Conservation (phyloP, 2,113 vertebrate genomes). For the Danio rerio region DNA sequence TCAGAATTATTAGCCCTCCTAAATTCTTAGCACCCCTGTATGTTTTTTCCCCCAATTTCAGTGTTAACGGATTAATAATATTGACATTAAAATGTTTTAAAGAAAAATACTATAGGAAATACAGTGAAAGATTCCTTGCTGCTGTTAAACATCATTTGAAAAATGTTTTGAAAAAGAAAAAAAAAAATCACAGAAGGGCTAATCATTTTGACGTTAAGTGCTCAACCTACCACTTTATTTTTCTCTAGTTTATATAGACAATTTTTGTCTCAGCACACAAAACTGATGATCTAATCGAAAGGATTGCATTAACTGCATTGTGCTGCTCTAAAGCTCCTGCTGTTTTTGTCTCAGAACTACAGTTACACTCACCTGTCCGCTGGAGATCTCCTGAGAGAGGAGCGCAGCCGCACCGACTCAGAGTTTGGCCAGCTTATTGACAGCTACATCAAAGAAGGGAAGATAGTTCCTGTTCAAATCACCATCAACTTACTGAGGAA, state of each 20-base stretch:
- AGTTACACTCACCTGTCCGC: constrained; percentile 94
- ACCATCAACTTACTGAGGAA: constrained; percentile 91
- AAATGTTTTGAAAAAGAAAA: too few relatives aligned
- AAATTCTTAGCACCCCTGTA: too few relatives aligned
- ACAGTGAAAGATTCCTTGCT: too few relatives aligned
- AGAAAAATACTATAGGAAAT: too few relatives aligned
- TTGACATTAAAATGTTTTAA: too few relatives aligned
- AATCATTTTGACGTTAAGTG: too few relatives aligned
- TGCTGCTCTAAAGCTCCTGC: too few relatives aligned
- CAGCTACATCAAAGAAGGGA: constrained; percentile 91
- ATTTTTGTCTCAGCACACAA: not conserved
- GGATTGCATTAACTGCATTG: not conserved
- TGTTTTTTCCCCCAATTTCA: too few relatives aligned
- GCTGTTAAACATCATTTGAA: too few relatives aligned
- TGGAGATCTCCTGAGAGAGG: constrained; percentile 92
- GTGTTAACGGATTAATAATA: too few relatives aligned
- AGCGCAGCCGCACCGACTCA: constrained; percentile 86
- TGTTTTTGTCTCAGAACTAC: constrained; percentile 78
- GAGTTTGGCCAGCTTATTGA: constrained; percentile 91
- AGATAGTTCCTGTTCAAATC: constrained; percentile 95
- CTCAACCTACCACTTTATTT: not conserved
- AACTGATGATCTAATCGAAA: not conserved
- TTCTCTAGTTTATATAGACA: not conserved
- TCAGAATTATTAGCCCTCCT: too few relatives aligned
- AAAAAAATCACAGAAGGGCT: too few relatives aligned